These are phyloP conservation scores for Pampus argenteus DNA, from an alignment of 2,797 vertebrate species.

Conservation along the genomic window DNA sequence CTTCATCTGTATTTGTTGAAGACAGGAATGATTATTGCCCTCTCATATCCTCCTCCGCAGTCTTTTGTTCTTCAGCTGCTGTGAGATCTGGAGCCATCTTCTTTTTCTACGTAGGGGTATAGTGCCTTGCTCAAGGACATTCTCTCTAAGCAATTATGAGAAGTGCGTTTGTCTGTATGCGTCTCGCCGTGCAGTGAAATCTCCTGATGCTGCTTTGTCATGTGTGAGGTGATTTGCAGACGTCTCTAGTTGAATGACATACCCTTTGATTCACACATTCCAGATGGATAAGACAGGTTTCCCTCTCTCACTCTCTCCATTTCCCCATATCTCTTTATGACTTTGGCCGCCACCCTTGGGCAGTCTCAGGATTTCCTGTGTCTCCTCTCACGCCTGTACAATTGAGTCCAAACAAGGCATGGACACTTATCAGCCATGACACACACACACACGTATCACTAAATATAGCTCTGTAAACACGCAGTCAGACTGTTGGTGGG, in stretches of 20 bases:
- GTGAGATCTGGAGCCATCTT: not conserved
- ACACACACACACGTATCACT: constrained; percentile 52
- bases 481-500: constrained; percentile 49
- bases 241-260: constrained; percentile 22
- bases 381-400: constrained; percentile 70
- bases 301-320: constrained; percentile 1
- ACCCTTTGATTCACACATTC: constrained; percentile 56
- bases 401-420: constrained; percentile 59
- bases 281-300: constrained; percentile 22
- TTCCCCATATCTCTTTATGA: constrained; percentile 49
- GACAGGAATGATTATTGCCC: constrained; percentile 52
- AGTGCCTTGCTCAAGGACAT: constrained; percentile 4
- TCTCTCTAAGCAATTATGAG: not conserved
- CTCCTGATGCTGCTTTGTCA: not conserved
- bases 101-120: not conserved
- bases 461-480: constrained; percentile 76
- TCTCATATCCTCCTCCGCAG: constrained; percentile 51
- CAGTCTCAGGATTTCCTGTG: constrained; percentile 75
- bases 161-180: constrained; percentile 9
- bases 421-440: constrained; percentile 64
- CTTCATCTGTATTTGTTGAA: constrained; percentile 42
- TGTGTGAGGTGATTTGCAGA: constrained; percentile 17
- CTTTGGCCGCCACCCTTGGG: constrained; percentile 47
- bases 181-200: too few relatives aligned
- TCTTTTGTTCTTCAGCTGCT: constrained; percentile 40